These are phyloP conservation scores for Salticus scenicus DNA, from an alignment of 2,888 invertebrate species.

Conservation along the genomic window DNA sequence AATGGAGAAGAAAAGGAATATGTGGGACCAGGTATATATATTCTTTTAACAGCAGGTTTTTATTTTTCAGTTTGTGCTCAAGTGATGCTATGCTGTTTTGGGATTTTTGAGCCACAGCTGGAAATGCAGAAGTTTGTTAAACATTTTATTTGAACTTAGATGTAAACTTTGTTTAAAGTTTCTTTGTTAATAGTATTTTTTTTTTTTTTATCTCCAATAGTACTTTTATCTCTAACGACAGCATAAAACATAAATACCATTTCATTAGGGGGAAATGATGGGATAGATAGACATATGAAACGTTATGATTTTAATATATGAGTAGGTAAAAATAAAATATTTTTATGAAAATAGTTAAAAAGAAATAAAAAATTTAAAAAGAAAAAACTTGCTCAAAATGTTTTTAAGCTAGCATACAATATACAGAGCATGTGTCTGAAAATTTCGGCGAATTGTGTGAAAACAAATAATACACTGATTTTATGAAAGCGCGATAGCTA, in stretches of 20 bases:
- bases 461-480: too few relatives aligned
- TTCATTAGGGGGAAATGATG: background rate
- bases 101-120: background rate
- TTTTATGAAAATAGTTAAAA: too few relatives aligned
- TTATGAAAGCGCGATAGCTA: too few relatives aligned
- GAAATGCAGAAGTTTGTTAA: background rate
- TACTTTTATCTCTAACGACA: background rate
- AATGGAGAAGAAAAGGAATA: background rate
- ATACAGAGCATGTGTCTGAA: too few relatives aligned
- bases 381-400: too few relatives aligned
- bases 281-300: too few relatives aligned
- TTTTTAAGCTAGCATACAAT: too few relatives aligned
- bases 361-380: too few relatives aligned
- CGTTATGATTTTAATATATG: too few relatives aligned
- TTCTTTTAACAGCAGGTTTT: background rate
- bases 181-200: background rate
- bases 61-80: constrained; percentile 5
- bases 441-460: too few relatives aligned
- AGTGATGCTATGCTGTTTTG: background rate
- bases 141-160: background rate
- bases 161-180: background rate
- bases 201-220: background rate
- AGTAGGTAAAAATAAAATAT: too few relatives aligned
- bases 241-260: background rate
- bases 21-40: background rate